A percentile compares a stretch with the other conserved stretches of the same genome.
phyloP scores from a whole-genome alignment of 2,113 vertebrate species.

The Zingel zingel region DNA sequence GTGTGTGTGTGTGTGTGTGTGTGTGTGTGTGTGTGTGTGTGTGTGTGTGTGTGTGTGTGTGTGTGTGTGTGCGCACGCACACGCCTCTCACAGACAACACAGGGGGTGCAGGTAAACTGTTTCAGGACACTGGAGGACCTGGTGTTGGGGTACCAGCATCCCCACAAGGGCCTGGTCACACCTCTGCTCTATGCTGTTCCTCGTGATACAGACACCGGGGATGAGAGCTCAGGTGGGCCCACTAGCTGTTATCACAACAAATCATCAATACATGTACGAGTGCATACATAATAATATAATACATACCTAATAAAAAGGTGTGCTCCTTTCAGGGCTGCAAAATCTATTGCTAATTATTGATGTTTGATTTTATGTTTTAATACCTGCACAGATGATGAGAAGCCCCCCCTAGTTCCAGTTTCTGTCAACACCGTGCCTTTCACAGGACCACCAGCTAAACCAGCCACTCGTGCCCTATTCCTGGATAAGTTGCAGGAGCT shows the following conservation, averaged over 20 bases:
- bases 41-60: not conserved
- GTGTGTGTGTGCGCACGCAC: not conserved
- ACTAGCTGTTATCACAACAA: not conserved
- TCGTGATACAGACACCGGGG: constrained; percentile 68
- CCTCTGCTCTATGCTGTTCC: constrained; percentile 87
- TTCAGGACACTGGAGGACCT: constrained; percentile 88
- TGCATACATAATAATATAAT: not conserved
- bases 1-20: constrained; percentile 12
- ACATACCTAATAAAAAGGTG: not conserved
- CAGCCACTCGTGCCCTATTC: constrained; percentile 72
- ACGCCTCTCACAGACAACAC: constrained; percentile 81
- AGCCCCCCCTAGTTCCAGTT: constrained; percentile 41
- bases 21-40: constrained; percentile 19
- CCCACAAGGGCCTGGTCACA: constrained; percentile 89
- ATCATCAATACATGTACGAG: not conserved
- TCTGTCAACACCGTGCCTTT: constrained; percentile 43
- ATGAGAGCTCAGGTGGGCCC: constrained; percentile 87
- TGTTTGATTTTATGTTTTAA: constrained; percentile 6
- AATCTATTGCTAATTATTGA: not conserved
- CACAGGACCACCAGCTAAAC: constrained; percentile 47
- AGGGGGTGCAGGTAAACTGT: constrained; percentile 89
- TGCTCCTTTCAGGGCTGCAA: not conserved
- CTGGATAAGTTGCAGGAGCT: constrained; percentile 87
- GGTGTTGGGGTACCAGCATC: constrained; percentile 88
- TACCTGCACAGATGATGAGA: constrained; percentile 83